Base-by-base conservation (phyloP, 2,797 vertebrate genomes). In the Harpagifer antarcticus region DNA sequence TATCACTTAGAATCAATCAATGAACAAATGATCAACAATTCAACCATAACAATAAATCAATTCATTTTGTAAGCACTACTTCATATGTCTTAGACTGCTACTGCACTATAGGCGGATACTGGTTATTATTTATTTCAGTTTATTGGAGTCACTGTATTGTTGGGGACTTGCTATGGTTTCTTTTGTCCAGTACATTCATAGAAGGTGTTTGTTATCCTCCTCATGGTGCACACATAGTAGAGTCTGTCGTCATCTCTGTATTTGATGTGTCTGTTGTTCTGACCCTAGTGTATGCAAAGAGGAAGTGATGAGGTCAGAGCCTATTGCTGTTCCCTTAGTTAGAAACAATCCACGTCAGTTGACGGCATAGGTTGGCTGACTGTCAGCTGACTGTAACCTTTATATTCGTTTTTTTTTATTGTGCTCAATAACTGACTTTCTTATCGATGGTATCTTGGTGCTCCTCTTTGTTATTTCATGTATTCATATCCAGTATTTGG, bases 221-320 rank as follows among this genome's bases (percentile, higher is more conserved):
- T 56, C 43, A 16, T 19, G 14, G 47, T 23, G 42, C 42, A 58
- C 57, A 67, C 14, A 54, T 19, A 7, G 16, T 33, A 31, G 27
- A 61, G 17, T 62, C 14, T 67, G 57, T 12, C 17, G 2, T 68
- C 49, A 47, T 14, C 40, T 64, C 47, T 56, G 23, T 64, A n/a
- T 74, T 71, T 42, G 71, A 31, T 86, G 4, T 45, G 37, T 72
- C 13, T 70, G 71, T 42, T 63, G 10, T 55, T 12, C 20, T 74
- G 43, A n/a, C 11, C 11, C 60, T 49, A 9, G 23, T 56, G 45
- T 65, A 44, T 57, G 27, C 48, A 57, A n/a, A 59, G 44, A 40
- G 17, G n/a, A 1, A 62, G 33, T 44, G 27, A 76, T 79, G 72
- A 83, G 58, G 54, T 66, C 63, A 13, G 33, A 47, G 57, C 42